A percentile compares a stretch with the other conserved stretches of the same genome.
Conservation (phyloP, 2,888 invertebrate species). For the Pherbina coryleti region DNA sequence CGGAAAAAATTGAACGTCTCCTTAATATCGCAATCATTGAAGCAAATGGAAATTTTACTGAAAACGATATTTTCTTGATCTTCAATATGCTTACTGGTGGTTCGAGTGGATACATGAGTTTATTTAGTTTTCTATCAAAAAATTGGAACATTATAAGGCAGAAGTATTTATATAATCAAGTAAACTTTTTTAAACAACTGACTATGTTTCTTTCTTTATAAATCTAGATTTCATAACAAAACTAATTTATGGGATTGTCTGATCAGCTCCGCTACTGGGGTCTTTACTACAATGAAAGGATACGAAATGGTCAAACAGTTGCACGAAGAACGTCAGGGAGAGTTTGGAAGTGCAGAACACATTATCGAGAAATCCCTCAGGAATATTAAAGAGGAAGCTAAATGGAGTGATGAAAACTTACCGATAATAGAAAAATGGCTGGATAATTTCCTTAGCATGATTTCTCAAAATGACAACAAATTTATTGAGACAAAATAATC, state of each 20-base stretch:
- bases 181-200: background rate
- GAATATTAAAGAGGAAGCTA: slow-evolving; percentile 80
- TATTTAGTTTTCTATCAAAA: slow-evolving; percentile 79
- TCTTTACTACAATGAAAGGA: slow-evolving; percentile 82
- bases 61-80: slow-evolving; percentile 81
- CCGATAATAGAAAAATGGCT: slow-evolving; percentile 83
- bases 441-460: slow-evolving; percentile 71
- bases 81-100: slow-evolving; percentile 81
- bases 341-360: slow-evolving; percentile 81
- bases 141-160: slow-evolving; percentile 79
- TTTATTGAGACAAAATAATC: slow-evolving; percentile 55
- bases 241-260: slow-evolving; percentile 83
- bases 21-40: slow-evolving; percentile 79
- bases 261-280: slow-evolving; percentile 80
- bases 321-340: slow-evolving; percentile 75
- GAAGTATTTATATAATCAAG: slow-evolving; percentile 69
- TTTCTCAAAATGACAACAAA: slow-evolving; percentile 58
- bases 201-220: background rate
- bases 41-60: slow-evolving; percentile 80
- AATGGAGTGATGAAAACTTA: slow-evolving; percentile 82
- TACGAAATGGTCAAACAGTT: slow-evolving; percentile 78
- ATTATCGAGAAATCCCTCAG: slow-evolving; percentile 80
- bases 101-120: slow-evolving; percentile 78
- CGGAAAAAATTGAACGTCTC: slow-evolving; percentile 76
- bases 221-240: slow-evolving; percentile 75